A percentile compares a stretch with the other conserved stretches of the same genome.
These are phyloP conservation scores for Phyto melanocephala DNA, from an alignment of 2,888 invertebrate species.

Conservation along the genomic window DNA sequence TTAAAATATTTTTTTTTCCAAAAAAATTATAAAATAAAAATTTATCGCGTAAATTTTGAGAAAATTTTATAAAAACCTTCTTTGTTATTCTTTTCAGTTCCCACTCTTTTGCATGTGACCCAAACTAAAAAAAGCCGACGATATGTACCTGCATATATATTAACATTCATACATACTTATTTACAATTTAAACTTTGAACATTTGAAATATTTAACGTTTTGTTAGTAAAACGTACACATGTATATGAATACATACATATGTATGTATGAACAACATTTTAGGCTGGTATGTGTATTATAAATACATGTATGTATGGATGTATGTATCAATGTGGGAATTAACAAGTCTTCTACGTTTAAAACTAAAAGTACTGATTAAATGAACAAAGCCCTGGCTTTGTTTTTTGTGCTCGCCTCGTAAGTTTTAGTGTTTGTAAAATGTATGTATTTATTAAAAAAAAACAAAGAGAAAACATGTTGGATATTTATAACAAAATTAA, in stretches of 20 bases:
- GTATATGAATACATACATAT: not conserved
- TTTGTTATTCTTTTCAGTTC: no score
- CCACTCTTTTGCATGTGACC: no score
- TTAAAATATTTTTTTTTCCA: no score
- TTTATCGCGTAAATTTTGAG: no score
- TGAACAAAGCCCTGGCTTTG: constrained; percentile 51
- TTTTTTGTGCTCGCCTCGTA: constrained; percentile 3
- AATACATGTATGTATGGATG: not conserved
- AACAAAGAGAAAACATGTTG: not conserved
- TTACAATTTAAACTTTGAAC: constrained; percentile 63
- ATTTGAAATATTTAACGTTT: constrained; percentile 61
- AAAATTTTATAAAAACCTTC: no score
- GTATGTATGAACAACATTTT: not conserved
- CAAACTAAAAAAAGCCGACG: no score
- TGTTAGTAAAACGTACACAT: constrained; percentile 3
- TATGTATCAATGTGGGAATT: constrained; percentile 37
- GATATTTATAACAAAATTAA: not conserved
- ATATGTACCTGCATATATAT: no score
- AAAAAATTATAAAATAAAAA: no score
- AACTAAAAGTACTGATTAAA: constrained; percentile 25
- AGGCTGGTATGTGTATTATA: not conserved
- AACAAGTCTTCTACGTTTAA: constrained; percentile 18
- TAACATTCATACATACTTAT: no score
- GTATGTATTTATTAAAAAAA: no score
- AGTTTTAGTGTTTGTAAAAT: no score